phyloP scores from a whole-genome alignment of 1,140 invertebrate genomes.

The Anoplolepis gracilipes region DNA sequence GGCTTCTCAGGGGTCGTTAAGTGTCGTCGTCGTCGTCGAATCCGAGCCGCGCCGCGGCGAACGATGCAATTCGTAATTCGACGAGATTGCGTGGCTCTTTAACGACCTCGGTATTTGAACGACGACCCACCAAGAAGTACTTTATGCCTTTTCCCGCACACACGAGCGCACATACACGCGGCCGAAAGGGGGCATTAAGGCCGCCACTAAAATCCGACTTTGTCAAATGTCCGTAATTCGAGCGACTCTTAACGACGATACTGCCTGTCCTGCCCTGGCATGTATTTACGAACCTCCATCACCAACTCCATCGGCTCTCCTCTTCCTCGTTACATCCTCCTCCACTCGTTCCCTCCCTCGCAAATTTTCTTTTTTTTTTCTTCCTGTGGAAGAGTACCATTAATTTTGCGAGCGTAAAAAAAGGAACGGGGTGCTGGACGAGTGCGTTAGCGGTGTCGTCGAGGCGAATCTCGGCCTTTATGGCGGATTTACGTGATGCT shows the following conservation, averaged over 20 bases:
- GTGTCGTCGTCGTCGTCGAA: conserved; percentile 57
- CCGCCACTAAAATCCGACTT: conserved; percentile 53
- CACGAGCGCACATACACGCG: neutral
- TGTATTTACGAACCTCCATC: conserved; percentile 35
- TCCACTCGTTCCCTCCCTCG: neutral
- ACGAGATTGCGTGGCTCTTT: conserved; percentile 70
- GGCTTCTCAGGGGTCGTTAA: conserved; percentile 50
- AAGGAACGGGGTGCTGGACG: neutral
- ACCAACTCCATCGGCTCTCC: neutral
- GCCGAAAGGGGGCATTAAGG: conserved; percentile 52
- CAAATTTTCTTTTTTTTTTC: conserved; percentile 1
- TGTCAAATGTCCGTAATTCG: conserved; percentile 72
- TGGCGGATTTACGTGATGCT: neutral
- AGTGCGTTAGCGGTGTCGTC: conserved; percentile 36
- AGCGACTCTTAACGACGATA: conserved; percentile 73
- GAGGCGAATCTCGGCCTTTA: neutral
- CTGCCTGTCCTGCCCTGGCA: neutral
- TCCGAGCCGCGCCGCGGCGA: conserved; percentile 5
- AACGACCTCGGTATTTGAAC: conserved; percentile 62
- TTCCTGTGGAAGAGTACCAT: conserved; percentile 40
- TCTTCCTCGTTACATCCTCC: conserved; percentile 38
- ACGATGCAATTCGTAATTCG: conserved; percentile 67
- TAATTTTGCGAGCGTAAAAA: conserved; percentile 57
- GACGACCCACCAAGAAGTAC: conserved; percentile 51
- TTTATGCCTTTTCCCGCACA: conserved; percentile 13